A percentile compares a stretch with the other conserved stretches of the same genome.
These are phyloP conservation scores for Cephus cinctus DNA, from an alignment of 1,140 invertebrate genomes.

Conservation along the genomic window DNA sequence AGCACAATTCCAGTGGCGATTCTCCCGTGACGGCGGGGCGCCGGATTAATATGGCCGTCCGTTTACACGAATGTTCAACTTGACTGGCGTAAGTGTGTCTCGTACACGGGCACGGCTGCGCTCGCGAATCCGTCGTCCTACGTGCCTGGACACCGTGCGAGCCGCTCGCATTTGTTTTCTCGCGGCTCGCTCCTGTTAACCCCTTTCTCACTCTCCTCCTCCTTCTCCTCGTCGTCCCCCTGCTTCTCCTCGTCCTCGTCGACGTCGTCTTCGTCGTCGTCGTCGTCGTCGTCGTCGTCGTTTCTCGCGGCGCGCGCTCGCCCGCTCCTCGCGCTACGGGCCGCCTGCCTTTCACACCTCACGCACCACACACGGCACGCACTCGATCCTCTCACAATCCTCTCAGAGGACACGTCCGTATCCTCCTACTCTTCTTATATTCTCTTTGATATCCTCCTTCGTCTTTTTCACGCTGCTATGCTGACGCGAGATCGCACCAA, in stretches of 20 bases:
- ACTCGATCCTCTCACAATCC: constrained; percentile 6
- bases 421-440: constrained; percentile 14
- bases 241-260: constrained; percentile 12
- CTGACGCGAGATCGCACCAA: constrained; percentile 39
- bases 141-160: constrained; percentile 15
- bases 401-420: constrained; percentile 10
- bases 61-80: constrained; percentile 36
- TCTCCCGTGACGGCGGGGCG: constrained; percentile 28
- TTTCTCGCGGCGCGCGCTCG: constrained; percentile 6
- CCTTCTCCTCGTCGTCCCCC: constrained; percentile 11
- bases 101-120: background rate
- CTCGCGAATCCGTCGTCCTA: constrained; percentile 12
- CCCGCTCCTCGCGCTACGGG: background rate
- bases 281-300: constrained; percentile 8
- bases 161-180: constrained; percentile 30
- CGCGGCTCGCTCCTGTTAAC: constrained; percentile 20
- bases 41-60: constrained; percentile 50
- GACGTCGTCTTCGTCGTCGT: constrained; percentile 22
- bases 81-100: constrained; percentile 10
- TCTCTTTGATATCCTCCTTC: no score
- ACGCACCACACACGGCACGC: constrained; percentile 13
- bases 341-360: constrained; percentile 7
- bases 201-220: constrained; percentile 21
- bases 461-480: constrained; percentile 36
- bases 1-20: no score